Base-by-base conservation (phyloP, 2,888 invertebrate genomes). In the Amphipoea oculea region DNA sequence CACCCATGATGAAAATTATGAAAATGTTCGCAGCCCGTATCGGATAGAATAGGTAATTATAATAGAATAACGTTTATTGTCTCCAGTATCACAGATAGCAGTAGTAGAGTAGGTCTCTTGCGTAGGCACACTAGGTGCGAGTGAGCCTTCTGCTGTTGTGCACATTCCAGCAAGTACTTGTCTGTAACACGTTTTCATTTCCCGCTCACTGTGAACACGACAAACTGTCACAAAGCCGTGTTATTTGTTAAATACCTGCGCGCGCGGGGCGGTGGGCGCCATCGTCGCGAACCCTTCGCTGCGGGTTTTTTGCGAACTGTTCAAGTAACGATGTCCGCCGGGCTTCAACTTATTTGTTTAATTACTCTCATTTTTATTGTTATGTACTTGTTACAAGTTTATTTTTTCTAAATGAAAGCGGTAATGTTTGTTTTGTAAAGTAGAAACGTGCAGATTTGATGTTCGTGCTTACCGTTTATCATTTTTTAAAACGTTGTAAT, bases 221-320 rank as follows among this genome's bases (percentile, higher is more conserved):
- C 63, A 42, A 54, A 66, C 63, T 83, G 84, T 48, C 73, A 79
- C 79, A 71, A 51, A 87, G 67, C 70, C 70, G 57, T 62, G 67
- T 67, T 78, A 63, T 83, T 83, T 68, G 87, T 71, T 62, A 71
- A 67, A 65, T 20, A 73, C 57, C 48, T 54, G 60, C 40, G 73
- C 71, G 20, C 17, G 54, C 40, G 36, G 63, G 2, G 48, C 69
- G 66, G 51, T 11, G 57, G 36, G 36, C 74, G 23, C 54, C 45
- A 17, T 42, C 40, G 7, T n/a, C 40, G 23, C 4, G 29, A 40
- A 51, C 73, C 85, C 85, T 69, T n/a, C 40, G 42, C 40, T 40
- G 60, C 57, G 45, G 48, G 40, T 23, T 63, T 45, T 57, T 67
- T 71, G 51, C 71, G 40, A 78, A 66, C 62, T 40, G 69, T 65